phyloP scores from a whole-genome alignment of 2,888 invertebrate genomes.

The Euzetes globulus region DNA sequence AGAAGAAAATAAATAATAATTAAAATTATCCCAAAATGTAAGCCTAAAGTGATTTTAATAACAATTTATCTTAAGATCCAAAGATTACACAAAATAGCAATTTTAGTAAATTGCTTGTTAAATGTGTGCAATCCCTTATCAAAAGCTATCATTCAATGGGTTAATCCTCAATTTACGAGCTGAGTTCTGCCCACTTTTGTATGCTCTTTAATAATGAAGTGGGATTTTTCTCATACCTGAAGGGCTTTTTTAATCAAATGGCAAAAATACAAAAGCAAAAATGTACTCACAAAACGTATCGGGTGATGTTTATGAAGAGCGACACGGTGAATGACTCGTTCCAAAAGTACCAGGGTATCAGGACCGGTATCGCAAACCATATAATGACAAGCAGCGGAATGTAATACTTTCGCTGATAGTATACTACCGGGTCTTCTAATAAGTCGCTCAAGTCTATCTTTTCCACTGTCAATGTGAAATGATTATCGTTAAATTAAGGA shows the following conservation, averaged over 20 bases:
- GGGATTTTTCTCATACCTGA: not conserved
- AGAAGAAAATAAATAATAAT: no score
- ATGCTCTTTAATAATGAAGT: not conserved
- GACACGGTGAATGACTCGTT: constrained; percentile 66
- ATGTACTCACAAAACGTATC: constrained; percentile 59
- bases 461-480: constrained; percentile 43
- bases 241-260: not conserved
- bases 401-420: constrained; percentile 51
- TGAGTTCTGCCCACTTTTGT: not conserved
- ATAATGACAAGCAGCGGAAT: constrained; percentile 47
- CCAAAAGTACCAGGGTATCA: constrained; percentile 75
- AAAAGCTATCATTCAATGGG: not conserved
- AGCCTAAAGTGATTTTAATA: no score
- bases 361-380: constrained; percentile 50
- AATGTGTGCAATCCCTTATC: not conserved
- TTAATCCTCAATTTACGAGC: not conserved
- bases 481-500: no score
- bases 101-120: not conserved
- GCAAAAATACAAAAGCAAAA: not conserved
- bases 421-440: constrained; percentile 49
- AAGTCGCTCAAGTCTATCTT: constrained; percentile 50
- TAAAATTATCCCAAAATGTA: no score
- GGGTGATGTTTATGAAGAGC: constrained; percentile 67
- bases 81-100: not conserved
- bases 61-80: not conserved